Conservation (phyloP, 2,888 invertebrate genomes). For the Dugesia japonica region DNA sequence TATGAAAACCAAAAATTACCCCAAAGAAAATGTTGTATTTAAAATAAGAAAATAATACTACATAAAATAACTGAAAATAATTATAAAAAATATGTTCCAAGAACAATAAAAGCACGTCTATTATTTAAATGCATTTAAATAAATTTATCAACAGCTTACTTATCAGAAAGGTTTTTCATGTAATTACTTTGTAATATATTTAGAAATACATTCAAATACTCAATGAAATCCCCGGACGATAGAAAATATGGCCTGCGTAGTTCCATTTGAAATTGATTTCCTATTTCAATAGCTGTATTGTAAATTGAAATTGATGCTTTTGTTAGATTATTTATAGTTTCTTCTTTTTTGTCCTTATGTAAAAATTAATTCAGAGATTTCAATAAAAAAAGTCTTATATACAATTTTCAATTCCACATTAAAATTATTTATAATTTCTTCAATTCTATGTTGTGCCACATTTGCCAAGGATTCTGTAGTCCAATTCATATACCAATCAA, state of each 20-base stretch:
- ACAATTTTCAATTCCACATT: background rate
- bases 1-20: too few relatives aligned
- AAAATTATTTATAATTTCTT: background rate
- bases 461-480: slow-evolving; percentile 44
- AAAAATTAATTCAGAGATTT: background rate
- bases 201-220: slow-evolving; percentile 44
- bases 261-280: slow-evolving; percentile 42
- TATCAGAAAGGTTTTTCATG: slow-evolving; percentile 41
- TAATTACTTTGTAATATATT: slow-evolving; percentile 43
- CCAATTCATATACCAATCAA: slow-evolving; percentile 48
- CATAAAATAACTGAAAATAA: too few relatives aligned
- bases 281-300: slow-evolving; percentile 36
- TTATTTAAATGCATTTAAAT: too few relatives aligned
- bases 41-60: too few relatives aligned
- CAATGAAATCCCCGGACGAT: slow-evolving; percentile 47
- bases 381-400: too few relatives aligned
- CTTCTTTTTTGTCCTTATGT: background rate
- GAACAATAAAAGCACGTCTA: too few relatives aligned
- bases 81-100: too few relatives aligned
- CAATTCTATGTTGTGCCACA: slow-evolving; percentile 40
- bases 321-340: background rate
- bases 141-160: too few relatives aligned
- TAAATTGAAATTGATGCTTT: background rate
- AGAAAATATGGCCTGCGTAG: slow-evolving; percentile 44
- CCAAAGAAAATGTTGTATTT: too few relatives aligned